Base-by-base conservation (phyloP, 1,140 invertebrate genomes). In the Brachionus calyciflorus region DNA sequence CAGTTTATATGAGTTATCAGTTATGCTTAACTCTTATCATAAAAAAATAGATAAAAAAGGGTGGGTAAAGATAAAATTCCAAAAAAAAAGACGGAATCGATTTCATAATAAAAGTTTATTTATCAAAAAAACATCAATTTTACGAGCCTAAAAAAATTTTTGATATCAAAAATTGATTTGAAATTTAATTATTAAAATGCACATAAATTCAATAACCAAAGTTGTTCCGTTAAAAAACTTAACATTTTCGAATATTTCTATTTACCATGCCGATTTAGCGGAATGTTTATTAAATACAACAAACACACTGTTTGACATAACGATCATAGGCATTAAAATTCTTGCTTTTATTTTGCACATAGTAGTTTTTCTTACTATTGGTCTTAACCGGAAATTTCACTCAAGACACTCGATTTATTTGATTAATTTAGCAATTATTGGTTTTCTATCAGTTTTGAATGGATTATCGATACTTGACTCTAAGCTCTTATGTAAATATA, bases 361-460 rank as follows among this genome's bases (percentile, higher is more conserved):
- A 19, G 12, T 60, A 40, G 30, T 60, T 9, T 60, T 60, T 60
- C 37, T 60, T 5, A 33, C 19, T 17, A 33, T 60, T 0, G 28
- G n/a, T 19, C 17, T 60, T 4, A 60, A 60, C 19, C 30, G 37
- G 19, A 60, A 70, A 70, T 49, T 70, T 28, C 65, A 70, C 12
- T 49, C 65, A n/a, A 26, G 65, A 30, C 65, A 70, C 12, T 49
- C 41, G 10, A 48, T 70, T 28, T 70, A 49, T 19, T 26, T 70
- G 21, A 33, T 70, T 48, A 70, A 70, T 70, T 19, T 70, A 33
- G 44, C 65, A 17, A 44, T 70, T 7, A 70, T 70, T n/a, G 65
- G 65, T 9, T 70, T 48, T 46, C 26, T 70, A 6, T 70, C 48
- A 12, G 24, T 70, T 3, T 51, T 70, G 19, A 48, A 70, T 70